Conservation (phyloP, 2,888 invertebrate genomes). For the Zhuqinia jingwanae region DNA sequence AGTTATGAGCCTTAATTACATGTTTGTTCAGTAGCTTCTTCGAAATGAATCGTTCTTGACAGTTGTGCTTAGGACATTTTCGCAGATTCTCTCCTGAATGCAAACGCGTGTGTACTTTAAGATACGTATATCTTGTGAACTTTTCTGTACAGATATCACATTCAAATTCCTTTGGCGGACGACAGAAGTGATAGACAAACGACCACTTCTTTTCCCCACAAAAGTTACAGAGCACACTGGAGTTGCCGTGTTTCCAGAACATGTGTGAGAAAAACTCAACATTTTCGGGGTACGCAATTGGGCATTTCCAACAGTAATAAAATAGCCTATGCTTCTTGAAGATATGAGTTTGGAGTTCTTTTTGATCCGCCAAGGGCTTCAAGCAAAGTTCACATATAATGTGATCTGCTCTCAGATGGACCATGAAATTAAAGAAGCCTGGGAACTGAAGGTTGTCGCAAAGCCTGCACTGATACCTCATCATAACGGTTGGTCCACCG, state of each 20-base stretch:
- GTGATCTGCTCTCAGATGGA: slow-evolving; percentile 91
- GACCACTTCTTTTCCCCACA: slow-evolving; percentile 96
- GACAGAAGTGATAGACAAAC: slow-evolving; percentile 94
- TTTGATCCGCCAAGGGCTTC: slow-evolving; percentile 90
- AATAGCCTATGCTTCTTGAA: slow-evolving; percentile 95
- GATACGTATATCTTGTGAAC: slow-evolving; percentile 88
- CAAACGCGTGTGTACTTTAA: slow-evolving; percentile 92
- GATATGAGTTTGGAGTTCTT: slow-evolving; percentile 88
- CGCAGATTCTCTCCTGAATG: slow-evolving; percentile 88
- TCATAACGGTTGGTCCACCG: slow-evolving; percentile 82
- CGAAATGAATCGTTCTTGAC: slow-evolving; percentile 90
- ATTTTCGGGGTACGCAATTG: slow-evolving; percentile 93
- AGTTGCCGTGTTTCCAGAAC: slow-evolving; percentile 96
- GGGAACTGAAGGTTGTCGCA: slow-evolving; percentile 89
- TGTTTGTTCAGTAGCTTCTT: slow-evolving; percentile 89
- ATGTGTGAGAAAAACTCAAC: slow-evolving; percentile 93
- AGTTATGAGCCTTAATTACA: slow-evolving; percentile 78
- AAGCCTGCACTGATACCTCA: slow-evolving; percentile 87
- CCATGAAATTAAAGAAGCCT: slow-evolving; percentile 94
- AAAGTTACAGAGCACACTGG: slow-evolving; percentile 91
- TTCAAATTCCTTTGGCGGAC: slow-evolving; percentile 88
- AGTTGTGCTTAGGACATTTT: slow-evolving; percentile 85
- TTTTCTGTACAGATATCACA: slow-evolving; percentile 91
- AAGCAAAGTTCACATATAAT: slow-evolving; percentile 93
- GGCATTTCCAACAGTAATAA: slow-evolving; percentile 93